Evolutionary conservation across 2,888 invertebrate species (phyloP).

Genomic region (Antheraea assamensis): DNA sequence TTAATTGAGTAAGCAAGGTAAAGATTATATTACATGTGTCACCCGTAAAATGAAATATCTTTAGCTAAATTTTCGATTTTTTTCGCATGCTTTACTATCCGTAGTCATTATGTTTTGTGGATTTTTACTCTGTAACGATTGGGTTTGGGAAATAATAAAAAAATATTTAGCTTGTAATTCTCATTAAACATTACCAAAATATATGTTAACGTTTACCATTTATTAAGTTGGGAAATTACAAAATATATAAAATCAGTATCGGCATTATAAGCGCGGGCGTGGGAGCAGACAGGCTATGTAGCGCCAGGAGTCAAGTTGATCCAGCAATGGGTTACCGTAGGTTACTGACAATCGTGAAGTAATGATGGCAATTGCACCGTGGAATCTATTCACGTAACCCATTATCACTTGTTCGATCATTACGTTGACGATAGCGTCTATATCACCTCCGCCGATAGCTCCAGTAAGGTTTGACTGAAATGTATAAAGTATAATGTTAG

Average conservation of each 20-base stretch:
- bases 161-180: not conserved
- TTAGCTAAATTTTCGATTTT: no score
- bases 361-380: constrained; percentile 50
- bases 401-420: constrained; percentile 65
- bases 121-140: not conserved
- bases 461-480: constrained; percentile 64
- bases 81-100: no score
- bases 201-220: not conserved
- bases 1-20: no score
- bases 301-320: constrained; percentile 64
- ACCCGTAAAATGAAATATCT: no score
- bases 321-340: constrained; percentile 57
- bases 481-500: constrained; percentile 24
- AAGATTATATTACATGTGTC: no score
- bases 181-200: not conserved
- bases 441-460: constrained; percentile 73
- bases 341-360: constrained; percentile 30
- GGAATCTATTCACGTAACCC: constrained; percentile 67
- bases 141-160: not conserved
- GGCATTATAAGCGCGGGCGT: constrained; percentile 36
- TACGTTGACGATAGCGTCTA: constrained; percentile 68
- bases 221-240: not conserved
- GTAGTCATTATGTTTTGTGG: no score
- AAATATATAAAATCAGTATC: not conserved
- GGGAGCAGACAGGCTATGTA: constrained; percentile 53